Evolutionary conservation across 2,888 invertebrate genomes (phyloP).

Genomic region (Leucophenga maculata): DNA sequence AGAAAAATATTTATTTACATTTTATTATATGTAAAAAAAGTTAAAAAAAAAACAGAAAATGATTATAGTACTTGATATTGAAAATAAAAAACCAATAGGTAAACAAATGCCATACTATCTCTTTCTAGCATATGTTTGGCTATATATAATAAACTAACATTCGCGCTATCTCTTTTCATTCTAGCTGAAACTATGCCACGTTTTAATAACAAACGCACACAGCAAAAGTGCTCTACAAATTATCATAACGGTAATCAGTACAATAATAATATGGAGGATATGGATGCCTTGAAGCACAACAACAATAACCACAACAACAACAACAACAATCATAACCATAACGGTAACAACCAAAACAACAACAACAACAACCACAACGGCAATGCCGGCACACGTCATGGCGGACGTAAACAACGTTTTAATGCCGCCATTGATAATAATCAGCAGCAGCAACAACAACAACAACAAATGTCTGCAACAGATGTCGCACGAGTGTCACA

Average conservation of each 20-base stretch:
- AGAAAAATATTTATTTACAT: too few species aligned
- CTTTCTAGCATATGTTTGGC: too few species aligned
- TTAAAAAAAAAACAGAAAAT: background rate
- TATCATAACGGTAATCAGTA: slow-evolving; percentile 3
- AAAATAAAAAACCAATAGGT: background rate
- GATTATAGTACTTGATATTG: background rate
- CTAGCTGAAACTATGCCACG: slow-evolving; percentile 9
- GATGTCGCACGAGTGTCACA: background rate
- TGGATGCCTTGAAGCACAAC: background rate
- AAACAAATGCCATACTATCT: background rate
- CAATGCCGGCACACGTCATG: background rate
- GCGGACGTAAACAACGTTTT: background rate
- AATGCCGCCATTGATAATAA: background rate
- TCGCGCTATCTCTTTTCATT: background rate
- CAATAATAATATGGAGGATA: background rate
- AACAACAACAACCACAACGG: background rate
- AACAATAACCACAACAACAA: too few species aligned
- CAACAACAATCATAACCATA: background rate
- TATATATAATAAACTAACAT: too few species aligned
- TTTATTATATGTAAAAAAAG: too few species aligned
- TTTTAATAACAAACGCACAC: background rate
- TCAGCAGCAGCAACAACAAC: background rate
- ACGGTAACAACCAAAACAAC: background rate
- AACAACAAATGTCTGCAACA: background rate
- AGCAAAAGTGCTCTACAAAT: slow-evolving; percentile 11